phyloP scores from a whole-genome alignment of 2,888 invertebrate genomes.

The Dione vanillae region DNA sequence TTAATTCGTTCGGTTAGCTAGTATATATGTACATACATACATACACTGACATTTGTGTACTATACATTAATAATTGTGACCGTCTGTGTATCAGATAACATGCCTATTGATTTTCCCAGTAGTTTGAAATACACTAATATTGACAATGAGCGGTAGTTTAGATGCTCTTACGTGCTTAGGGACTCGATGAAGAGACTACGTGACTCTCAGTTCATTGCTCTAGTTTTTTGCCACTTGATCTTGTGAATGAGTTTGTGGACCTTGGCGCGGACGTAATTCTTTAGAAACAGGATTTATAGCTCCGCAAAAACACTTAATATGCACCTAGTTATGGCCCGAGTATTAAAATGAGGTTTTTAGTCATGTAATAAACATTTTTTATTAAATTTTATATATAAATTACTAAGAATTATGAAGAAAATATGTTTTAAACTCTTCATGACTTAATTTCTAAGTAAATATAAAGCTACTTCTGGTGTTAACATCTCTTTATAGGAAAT shows the following conservation, averaged over 20 bases:
- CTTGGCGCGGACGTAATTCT: slow-evolving; percentile 71
- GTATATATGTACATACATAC: slow-evolving; percentile 5
- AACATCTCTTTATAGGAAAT: slow-evolving; percentile 57
- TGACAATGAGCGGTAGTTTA: slow-evolving; percentile 84
- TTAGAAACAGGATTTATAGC: slow-evolving; percentile 64
- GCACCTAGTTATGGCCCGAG: slow-evolving; percentile 26
- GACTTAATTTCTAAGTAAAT: not conserved
- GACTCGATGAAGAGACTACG: slow-evolving; percentile 77
- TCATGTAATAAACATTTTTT: not conserved
- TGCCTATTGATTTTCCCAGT: slow-evolving; percentile 77
- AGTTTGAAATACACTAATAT: slow-evolving; percentile 77
- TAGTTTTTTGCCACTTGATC: slow-evolving; percentile 80
- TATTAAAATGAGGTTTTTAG: slow-evolving; percentile 27
- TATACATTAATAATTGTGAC: slow-evolving; percentile 30
- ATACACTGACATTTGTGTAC: slow-evolving; percentile 8
- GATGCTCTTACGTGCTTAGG: slow-evolving; percentile 77
- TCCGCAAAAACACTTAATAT: slow-evolving; percentile 39
- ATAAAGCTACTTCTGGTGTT: slow-evolving; percentile 10
- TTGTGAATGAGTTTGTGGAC: slow-evolving; percentile 78
- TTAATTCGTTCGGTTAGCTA: slow-evolving; percentile 15
- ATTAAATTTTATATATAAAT: not conserved
- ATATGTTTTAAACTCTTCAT: not conserved
- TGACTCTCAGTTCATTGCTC: slow-evolving; percentile 82
- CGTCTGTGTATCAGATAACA: slow-evolving; percentile 65
- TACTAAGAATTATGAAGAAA: not conserved